Evolutionary conservation across 2,113 vertebrate genomes (phyloP).

Genomic region (Caretta caretta): DNA sequence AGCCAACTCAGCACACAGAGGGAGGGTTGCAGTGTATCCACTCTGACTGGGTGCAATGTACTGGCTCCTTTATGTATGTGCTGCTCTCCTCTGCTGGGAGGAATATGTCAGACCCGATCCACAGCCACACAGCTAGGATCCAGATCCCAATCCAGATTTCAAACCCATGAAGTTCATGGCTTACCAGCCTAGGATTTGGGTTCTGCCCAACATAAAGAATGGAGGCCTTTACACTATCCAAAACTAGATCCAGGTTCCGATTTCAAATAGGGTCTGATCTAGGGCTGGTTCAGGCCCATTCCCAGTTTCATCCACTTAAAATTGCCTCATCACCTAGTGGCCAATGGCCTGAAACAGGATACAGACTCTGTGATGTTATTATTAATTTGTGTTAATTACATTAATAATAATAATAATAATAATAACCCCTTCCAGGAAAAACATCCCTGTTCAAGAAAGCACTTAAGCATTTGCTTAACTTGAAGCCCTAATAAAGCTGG

Average conservation of each 20-base stretch:
- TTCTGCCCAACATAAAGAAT: background rate
- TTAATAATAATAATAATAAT: background rate
- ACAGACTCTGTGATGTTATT: background rate
- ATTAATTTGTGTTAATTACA: background rate
- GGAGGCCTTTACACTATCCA: background rate
- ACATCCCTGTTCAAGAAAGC: background rate
- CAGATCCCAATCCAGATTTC: background rate
- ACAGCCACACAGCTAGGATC: background rate
- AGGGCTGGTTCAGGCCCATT: fast-evolving
- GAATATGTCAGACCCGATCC: background rate
- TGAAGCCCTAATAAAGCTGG: background rate
- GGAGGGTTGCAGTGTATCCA: background rate
- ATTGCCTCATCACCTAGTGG: background rate
- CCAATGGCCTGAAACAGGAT: background rate
- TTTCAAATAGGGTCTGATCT: background rate
- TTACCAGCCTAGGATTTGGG: background rate
- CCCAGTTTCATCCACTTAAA: background rate
- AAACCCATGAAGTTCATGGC: background rate
- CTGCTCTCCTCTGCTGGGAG: background rate
- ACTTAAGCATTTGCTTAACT: background rate
- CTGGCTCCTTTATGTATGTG: background rate
- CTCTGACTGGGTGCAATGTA: background rate
- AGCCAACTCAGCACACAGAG: slow-evolving; percentile 6
- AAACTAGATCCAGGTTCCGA: background rate
- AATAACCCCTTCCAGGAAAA: background rate